Base-by-base conservation (phyloP, 1,140 invertebrate species). In the Sminthurides bifidus region DNA sequence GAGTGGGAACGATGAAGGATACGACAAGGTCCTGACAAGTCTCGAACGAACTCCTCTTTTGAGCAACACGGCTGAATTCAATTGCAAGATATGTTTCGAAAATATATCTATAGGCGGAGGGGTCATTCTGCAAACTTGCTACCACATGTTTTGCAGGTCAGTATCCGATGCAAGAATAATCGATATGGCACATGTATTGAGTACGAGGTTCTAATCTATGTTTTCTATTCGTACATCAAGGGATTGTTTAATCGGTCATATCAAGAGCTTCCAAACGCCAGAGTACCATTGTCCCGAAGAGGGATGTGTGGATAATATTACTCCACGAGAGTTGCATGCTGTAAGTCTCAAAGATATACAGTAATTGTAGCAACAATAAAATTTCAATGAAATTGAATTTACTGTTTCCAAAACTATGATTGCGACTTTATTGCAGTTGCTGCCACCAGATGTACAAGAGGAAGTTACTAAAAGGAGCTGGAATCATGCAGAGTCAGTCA, bases 51-150 rank as follows among this genome's bases (percentile, higher is more conserved):
- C n/a, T n/a, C n/a, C n/a, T n/a, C n/a, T n/a, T n/a, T n/a, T n/a
- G n/a, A n/a, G n/a, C n/a, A n/a, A n/a, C n/a, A n/a, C n/a, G n/a
- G n/a, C n/a, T 15, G 49, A 52, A 29, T 52, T 52, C 29, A 12
- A 44, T 15, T 52, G 49, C 21, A 3, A 29, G 19, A 35, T 52
- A 12, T 52, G 49, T 23, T 41, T 52, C 10, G 27, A 8, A 5
- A 21, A 4, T 6, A 23, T 52, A 38, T 33, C 49, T n/a, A 23
- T 35, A 4, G 49, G 49, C 4, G 49, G 23, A 41, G 49, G 49
- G 24, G 30, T 52, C 26, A 52, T 52, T 52, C 35, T 52, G 17
- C 19, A 43, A 43, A 21, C 10, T 6, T 52, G 49, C 30, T 12
- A 15, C 12, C 30, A 52, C 30, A 5, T 29, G 30, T 41, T 41